A percentile compares a stretch with the other conserved stretches of the same genome.
phyloP scores from a whole-genome alignment of 2,888 invertebrate genomes.

The Spicauda simplicius region DNA sequence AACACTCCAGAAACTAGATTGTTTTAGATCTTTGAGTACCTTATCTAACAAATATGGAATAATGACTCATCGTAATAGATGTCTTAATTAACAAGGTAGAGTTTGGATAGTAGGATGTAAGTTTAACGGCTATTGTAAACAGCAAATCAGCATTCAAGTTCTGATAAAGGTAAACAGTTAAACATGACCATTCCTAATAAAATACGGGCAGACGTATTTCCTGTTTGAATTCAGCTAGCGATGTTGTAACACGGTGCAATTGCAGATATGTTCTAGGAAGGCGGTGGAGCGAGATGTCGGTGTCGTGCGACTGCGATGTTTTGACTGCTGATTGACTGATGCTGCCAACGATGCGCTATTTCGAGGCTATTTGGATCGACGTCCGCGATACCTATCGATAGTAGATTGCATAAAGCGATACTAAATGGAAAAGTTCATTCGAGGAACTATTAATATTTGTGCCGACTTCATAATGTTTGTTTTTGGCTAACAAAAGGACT shows the following conservation, averaged over 20 bases:
- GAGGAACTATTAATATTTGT: neutral
- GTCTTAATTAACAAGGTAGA: too few relatives aligned
- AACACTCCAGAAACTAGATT: too few relatives aligned
- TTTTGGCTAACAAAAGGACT: too few relatives aligned
- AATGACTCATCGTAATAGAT: too few relatives aligned
- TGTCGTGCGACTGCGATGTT: slow-evolving; percentile 58
- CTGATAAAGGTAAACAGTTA: neutral
- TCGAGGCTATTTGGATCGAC: slow-evolving; percentile 9
- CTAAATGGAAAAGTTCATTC: slow-evolving; percentile 5
- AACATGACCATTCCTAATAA: slow-evolving; percentile 12
- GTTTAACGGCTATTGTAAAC: too few relatives aligned
- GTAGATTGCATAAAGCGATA: slow-evolving; percentile 3
- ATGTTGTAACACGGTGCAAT: slow-evolving; percentile 34
- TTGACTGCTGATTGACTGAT: slow-evolving; percentile 79
- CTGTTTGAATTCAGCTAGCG: slow-evolving; percentile 39
- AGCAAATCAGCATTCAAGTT: too few relatives aligned
- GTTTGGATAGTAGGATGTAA: too few relatives aligned
- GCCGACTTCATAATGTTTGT: too few relatives aligned
- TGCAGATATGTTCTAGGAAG: slow-evolving; percentile 64
- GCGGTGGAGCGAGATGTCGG: slow-evolving; percentile 45
- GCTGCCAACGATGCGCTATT: slow-evolving; percentile 58
- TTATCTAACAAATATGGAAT: too few relatives aligned
- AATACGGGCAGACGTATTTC: slow-evolving; percentile 40
- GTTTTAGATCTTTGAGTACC: too few relatives aligned
- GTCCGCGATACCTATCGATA: slow-evolving; percentile 26